phyloP scores from a whole-genome alignment of 2,113 vertebrate genomes.

The Micronycteris hirsuta region DNA sequence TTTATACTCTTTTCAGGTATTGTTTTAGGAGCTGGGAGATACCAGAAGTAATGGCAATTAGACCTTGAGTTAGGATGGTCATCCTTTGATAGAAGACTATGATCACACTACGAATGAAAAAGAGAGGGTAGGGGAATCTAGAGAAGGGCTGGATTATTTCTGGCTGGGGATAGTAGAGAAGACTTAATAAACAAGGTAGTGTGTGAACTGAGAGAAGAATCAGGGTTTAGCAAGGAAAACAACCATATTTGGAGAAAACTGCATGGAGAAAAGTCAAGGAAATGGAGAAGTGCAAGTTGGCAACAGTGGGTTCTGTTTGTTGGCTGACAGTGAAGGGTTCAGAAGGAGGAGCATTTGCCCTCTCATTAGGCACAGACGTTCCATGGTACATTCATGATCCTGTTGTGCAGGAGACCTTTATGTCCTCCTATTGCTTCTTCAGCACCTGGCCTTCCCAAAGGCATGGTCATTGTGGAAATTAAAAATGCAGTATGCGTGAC shows the following conservation, averaged over 20 bases:
- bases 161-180: background rate
- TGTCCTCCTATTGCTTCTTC: background rate
- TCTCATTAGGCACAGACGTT: background rate
- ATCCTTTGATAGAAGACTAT: background rate
- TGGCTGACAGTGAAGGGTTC: background rate
- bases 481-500: background rate
- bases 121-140: background rate
- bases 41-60: background rate
- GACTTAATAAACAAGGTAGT: background rate
- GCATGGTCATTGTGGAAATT: background rate
- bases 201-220: background rate
- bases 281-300: background rate
- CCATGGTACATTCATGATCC: background rate
- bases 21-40: background rate
- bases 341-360: background rate
- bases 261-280: background rate
- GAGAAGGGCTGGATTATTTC: background rate
- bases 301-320: background rate
- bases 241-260: background rate
- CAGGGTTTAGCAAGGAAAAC: background rate
- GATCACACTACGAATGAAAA: background rate
- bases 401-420: background rate
- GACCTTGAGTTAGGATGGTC: background rate
- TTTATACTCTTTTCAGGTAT: background rate
- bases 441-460: background rate